Base-by-base conservation (phyloP, 2,113 vertebrate species). In the Riparia riparia region DNA sequence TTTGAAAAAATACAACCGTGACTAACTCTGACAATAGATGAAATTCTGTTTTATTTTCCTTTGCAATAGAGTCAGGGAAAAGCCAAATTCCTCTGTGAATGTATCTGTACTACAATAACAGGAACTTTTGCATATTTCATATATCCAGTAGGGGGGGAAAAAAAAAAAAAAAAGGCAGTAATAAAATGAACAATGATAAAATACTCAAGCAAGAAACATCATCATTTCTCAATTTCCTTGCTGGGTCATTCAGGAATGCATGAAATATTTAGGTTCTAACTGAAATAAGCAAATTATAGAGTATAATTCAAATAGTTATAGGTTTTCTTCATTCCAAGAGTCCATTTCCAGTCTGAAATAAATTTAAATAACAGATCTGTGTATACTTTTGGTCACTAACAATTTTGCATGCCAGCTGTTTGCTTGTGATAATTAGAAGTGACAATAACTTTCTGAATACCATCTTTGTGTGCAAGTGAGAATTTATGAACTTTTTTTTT, bases 211-310 rank as follows among this genome's bases (percentile, higher is more conserved):
- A 90, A 47, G 69, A 91, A 71, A 60, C 19, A 61, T 49, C 37
- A 88, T 22, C 5, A 17, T 65, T 92, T 93, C 54, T 57, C 32
- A 61, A 22, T 90, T 90, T 77, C 22, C 16, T 19, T 60, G 69
- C 25, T n/a, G 49, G 21, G 10, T 82, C 54, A 78, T 77, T 95
- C 69, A 89, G 51, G 15, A 82, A 51, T 26, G 3, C 49, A 18
- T 3, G 13, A 66, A 77, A 74, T 83, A 21, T 58, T 19, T 66
- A 20, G 54, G 21, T 88, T 89, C 32, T 81, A 53, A 53, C 22
- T 54, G 60, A 86, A 90, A 81, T 80, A 81, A 93, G 92, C 54
- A 69, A 90, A 78, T 93, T 65, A 39, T 34, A 51, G 42, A 66
- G 17, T 78, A 28, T 54, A 71, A 89, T 89, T 90, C 72, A 50